Evolutionary conservation across 2,113 vertebrate genomes (phyloP).

Genomic region (Megalops atlanticus): DNA sequence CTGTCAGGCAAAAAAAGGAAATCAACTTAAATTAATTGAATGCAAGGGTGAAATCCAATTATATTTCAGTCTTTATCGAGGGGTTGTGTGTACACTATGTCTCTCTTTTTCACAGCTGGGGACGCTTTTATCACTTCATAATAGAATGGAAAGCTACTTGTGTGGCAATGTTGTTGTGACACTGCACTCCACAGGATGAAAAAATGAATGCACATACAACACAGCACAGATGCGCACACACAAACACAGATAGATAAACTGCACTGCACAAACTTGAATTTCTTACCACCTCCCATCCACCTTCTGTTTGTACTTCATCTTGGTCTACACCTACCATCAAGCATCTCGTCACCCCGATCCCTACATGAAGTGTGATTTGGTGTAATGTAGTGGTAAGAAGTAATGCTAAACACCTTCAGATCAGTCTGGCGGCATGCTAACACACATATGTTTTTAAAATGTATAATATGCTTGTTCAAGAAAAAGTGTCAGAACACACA

Average conservation of each 20-base stretch:
- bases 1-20: neutral
- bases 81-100: conserved; percentile 11
- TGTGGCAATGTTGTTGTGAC: neutral
- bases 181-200: neutral
- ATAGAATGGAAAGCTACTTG: neutral
- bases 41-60: conserved; percentile 22
- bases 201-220: neutral
- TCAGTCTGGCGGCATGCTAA: too few relatives aligned
- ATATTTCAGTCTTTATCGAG: neutral
- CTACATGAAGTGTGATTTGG: too few relatives aligned
- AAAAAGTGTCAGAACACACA: too few relatives aligned
- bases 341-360: too few relatives aligned
- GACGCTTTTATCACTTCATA: neutral
- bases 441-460: too few relatives aligned
- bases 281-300: too few relatives aligned
- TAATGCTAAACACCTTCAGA: too few relatives aligned
- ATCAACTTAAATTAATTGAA: conserved; percentile 17
- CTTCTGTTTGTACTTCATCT: too few relatives aligned
- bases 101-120: neutral
- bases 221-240: neutral
- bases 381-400: too few relatives aligned
- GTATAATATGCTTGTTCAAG: too few relatives aligned
- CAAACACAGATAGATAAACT: neutral
- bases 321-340: too few relatives aligned
- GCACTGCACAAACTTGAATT: too few relatives aligned